Conservation (phyloP, 2,888 invertebrate genomes). For the Ommatoiulus sabulosus region DNA sequence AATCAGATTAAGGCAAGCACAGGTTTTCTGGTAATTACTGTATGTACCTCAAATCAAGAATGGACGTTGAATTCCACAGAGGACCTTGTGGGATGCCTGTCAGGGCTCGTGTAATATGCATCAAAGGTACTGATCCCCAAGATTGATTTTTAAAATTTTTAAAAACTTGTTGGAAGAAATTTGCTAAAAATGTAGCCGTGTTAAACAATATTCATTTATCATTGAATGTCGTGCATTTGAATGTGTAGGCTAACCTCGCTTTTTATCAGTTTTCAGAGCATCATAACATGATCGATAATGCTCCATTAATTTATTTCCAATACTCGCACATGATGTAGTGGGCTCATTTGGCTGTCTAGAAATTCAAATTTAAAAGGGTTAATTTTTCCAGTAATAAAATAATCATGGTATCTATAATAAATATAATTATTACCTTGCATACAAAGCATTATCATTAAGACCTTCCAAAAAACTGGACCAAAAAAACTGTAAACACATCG, state of each 20-base stretch:
- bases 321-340: background rate
- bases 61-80: constrained; percentile 49
- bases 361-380: background rate
- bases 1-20: background rate
- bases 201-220: background rate
- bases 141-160: background rate
- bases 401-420: background rate
- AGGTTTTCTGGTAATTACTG: background rate
- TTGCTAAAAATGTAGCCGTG: background rate
- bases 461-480: constrained; percentile 49
- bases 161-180: constrained; percentile 27
- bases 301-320: background rate
- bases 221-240: background rate
- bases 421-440: constrained; percentile 35
- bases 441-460: constrained; percentile 54
- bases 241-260: background rate
- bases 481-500: constrained; percentile 16
- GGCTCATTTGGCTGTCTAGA: constrained; percentile 26
- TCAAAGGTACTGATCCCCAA: constrained; percentile 56
- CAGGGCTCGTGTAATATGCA: constrained; percentile 44
- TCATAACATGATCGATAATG: constrained; percentile 39
- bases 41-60: constrained; percentile 47
- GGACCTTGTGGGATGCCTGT: background rate
- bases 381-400: background rate
- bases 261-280: constrained; percentile 18